Conservation (phyloP, 2,888 invertebrate genomes). For the Ditula angustiorana region DNA sequence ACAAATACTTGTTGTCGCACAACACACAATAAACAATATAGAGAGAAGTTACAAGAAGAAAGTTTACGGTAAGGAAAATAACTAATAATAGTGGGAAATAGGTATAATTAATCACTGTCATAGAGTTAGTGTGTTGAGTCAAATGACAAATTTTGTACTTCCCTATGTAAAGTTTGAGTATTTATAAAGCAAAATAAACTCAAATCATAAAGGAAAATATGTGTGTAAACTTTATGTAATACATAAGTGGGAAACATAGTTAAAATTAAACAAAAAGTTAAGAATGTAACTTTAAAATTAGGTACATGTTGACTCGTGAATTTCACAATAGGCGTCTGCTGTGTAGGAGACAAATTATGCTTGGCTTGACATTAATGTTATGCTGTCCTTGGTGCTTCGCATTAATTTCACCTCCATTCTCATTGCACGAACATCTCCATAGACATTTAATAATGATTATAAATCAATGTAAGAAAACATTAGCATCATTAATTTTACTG, state of each 20-base stretch:
- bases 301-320: slow-evolving; percentile 50
- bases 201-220: too few relatives aligned
- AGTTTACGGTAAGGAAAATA: not conserved
- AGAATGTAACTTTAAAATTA: slow-evolving; percentile 31
- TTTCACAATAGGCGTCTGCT: slow-evolving; percentile 60
- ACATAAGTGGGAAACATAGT: too few relatives aligned
- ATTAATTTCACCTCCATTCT: slow-evolving; percentile 46
- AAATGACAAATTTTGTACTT: too few relatives aligned
- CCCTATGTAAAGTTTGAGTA: too few relatives aligned
- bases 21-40: too few relatives aligned
- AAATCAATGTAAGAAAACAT: not conserved
- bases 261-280: slow-evolving; percentile 23
- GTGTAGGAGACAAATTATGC: slow-evolving; percentile 76
- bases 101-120: too few relatives aligned
- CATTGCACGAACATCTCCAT: slow-evolving; percentile 43
- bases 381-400: slow-evolving; percentile 24
- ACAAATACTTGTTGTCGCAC: too few relatives aligned
- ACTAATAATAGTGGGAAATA: not conserved
- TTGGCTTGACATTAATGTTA: slow-evolving; percentile 54
- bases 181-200: too few relatives aligned
- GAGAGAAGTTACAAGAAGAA: slow-evolving; percentile 12
- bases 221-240: too few relatives aligned
- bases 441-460: slow-evolving; percentile 10
- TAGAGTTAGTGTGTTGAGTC: too few relatives aligned
- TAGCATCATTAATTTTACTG: slow-evolving; percentile 1